Base-by-base conservation (phyloP, 2,888 invertebrate genomes). In the Synergus laeviventris region DNA sequence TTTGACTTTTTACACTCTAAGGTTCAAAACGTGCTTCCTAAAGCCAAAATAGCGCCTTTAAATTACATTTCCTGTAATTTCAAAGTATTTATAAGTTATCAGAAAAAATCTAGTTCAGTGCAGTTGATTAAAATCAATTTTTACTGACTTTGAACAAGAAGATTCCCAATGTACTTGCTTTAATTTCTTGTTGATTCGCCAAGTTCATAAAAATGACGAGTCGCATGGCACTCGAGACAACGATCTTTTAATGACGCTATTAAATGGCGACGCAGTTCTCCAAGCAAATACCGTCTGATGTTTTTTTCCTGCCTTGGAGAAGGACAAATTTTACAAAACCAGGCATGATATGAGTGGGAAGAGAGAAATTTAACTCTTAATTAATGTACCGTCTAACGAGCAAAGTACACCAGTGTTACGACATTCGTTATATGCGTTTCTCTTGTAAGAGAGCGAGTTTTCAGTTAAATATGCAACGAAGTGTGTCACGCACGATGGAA, bases 281-380 rank as follows among this genome's bases (percentile, higher is more conserved):
- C 24, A 45, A 38, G 39, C 24, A 66, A 66, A 66, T 66, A 70
- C 49, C n/a, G 31, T 70, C 31, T 70, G 70, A 16, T 36, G 31
- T 49, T 49, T 64, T 64, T 39, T 64, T 70, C 31, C 12, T 16
- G n/a, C 16, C 42, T 70, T 1, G 45, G 8, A 70, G 45, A 49
- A 49, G 70, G 49, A 70, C 49, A 42, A 70, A 31, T 70, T 49
- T 45, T 31, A 24, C 11, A 31, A n/a, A n/a, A 31, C 45, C 31
- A 49, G 49, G 12, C 42, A 49, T 5, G 49, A 31, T 49, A 56
- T 14, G n/a, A 21, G 56, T 21, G 56, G 12, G 21, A 56, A 21
- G 56, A 56, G 56, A 70, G 70, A 70, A 49, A 49, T 70, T 70
- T 70, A 70, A 49, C 70, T 70, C 49, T 70, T 70, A 70, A 70